Evolutionary conservation across 2,113 vertebrate genomes (phyloP).

Genomic region (Ceratotherium simum): DNA sequence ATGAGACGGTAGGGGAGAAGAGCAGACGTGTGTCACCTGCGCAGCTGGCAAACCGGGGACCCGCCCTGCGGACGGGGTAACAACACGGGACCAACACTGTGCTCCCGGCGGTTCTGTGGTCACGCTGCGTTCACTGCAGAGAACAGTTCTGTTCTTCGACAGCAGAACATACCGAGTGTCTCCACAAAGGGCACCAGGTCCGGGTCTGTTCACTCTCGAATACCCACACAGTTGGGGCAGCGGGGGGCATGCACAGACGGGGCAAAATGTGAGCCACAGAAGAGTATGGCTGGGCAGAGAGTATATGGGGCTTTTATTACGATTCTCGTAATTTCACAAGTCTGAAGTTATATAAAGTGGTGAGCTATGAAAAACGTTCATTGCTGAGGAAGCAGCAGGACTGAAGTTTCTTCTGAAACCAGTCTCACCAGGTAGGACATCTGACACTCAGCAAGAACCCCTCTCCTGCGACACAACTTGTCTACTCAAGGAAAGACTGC

Average conservation of each 20-base stretch:
- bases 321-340: background rate
- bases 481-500: background rate
- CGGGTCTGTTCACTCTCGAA: no score
- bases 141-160: background rate
- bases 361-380: background rate
- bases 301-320: background rate
- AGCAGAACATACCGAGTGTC: rapidly evolving
- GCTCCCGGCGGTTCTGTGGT: background rate
- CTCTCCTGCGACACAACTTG: background rate
- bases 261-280: background rate
- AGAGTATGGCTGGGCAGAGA: background rate
- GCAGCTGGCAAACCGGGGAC: background rate
- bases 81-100: rapidly evolving
- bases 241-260: rapidly evolving
- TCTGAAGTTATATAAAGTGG: background rate
- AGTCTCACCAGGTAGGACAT: background rate
- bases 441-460: background rate
- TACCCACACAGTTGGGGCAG: background rate
- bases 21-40: background rate
- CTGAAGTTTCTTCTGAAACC: background rate
- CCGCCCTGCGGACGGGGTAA: no score
- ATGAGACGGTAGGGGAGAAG: background rate
- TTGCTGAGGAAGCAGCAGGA: background rate
- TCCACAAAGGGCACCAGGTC: background rate
- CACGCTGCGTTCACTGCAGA: background rate